Evolutionary conservation across 53 echinoderm and acorn worm species (phyloP).

Genomic region (Echinarachnius parma): DNA sequence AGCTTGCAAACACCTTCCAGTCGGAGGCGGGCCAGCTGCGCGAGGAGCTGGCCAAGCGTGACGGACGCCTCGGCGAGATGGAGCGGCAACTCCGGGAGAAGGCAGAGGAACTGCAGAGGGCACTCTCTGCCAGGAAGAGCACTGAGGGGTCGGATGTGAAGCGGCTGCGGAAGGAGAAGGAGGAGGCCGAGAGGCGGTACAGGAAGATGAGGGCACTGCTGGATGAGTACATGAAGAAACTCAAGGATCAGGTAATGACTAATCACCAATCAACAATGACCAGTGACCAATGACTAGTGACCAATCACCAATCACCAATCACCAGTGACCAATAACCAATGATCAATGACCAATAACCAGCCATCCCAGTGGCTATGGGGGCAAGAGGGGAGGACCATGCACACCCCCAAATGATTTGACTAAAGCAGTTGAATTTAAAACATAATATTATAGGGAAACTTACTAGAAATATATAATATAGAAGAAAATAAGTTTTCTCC

Average conservation of each 20-base stretch:
- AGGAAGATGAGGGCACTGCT: conserved; percentile 67
- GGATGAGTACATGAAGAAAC: conserved; percentile 92
- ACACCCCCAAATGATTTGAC: too few species aligned
- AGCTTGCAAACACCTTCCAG: conserved; percentile 47
- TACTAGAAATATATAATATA: too few species aligned
- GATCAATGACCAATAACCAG: too few species aligned
- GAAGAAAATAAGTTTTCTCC: too few species aligned
- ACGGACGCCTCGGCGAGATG: conserved; percentile 54
- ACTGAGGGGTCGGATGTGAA: conserved; percentile 61
- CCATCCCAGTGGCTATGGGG: too few species aligned
- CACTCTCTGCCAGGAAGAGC: conserved; percentile 38
- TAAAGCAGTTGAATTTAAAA: too few species aligned
- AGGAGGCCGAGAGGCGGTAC: conserved; percentile 80
- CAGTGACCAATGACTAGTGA: too few species aligned
- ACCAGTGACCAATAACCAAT: too few species aligned
- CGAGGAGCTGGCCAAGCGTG: conserved; percentile 65
- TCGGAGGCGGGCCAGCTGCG: conserved; percentile 61
- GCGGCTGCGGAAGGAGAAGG: conserved; percentile 60
- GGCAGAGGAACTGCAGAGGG: conserved; percentile 52
- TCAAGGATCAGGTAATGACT: conserved; percentile 81
- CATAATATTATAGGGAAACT: too few species aligned
- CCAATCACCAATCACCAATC: too few species aligned
- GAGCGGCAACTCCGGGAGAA: conserved; percentile 54
- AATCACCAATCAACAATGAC: not conserved
- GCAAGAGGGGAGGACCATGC: too few species aligned